Percentiles rank a stretch among this genome's conserved stretches.
These are phyloP conservation scores for Phylloscopus whistleri DNA, from an alignment of 2,113 vertebrate species.

Conservation along the genomic window DNA sequence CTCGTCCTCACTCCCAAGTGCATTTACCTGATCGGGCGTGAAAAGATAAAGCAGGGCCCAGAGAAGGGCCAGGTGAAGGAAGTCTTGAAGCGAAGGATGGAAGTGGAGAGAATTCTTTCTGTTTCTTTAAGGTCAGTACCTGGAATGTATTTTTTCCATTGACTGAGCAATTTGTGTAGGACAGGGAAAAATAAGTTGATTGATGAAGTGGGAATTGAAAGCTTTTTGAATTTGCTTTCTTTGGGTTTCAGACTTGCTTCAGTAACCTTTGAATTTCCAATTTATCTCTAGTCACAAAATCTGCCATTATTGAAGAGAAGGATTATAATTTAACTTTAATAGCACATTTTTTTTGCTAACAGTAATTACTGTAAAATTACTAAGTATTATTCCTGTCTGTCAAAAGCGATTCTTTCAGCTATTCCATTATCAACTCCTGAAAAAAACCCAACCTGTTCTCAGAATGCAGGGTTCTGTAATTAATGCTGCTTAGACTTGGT, in stretches of 20 bases:
- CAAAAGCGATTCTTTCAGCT: not conserved
- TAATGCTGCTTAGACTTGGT: not conserved
- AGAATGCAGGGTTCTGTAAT: not conserved
- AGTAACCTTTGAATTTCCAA: not conserved
- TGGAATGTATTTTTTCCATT: not conserved
- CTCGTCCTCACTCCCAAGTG: constrained; percentile 92
- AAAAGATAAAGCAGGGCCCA: constrained; percentile 93
- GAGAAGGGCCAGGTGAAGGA: constrained; percentile 94
- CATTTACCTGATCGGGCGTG: constrained; percentile 92
- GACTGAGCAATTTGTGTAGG: not conserved
- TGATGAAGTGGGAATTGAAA: not conserved
- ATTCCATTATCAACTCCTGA: not conserved
- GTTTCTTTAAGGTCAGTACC: constrained; percentile 88
- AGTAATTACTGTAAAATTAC: not conserved
- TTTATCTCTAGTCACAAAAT: not conserved
- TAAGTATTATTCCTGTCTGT: not conserved
- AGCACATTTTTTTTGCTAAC: not conserved
- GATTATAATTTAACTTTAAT: not conserved
- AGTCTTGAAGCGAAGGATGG: constrained; percentile 89
- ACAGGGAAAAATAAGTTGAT: not conserved
- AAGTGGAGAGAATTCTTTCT: constrained; percentile 87
- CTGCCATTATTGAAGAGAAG: not conserved
- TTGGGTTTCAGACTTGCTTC: not conserved
- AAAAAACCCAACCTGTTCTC: not conserved
- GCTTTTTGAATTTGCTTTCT: not conserved